Evolutionary conservation across 1,140 invertebrate genomes (phyloP).

Genomic region (Formica exsecta): DNA sequence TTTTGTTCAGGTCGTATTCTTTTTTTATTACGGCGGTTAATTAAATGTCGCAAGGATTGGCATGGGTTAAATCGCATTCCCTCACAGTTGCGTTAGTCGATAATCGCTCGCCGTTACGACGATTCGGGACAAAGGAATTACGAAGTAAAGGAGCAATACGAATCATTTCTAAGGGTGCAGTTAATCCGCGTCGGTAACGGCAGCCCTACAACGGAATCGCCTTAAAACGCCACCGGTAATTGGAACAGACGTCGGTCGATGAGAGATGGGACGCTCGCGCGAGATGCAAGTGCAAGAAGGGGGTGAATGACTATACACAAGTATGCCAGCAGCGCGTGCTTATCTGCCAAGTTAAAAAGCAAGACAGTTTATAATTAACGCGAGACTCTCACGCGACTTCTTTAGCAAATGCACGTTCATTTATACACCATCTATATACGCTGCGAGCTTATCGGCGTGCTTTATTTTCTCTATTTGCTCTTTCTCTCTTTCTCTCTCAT

Average conservation of each 20-base stretch:
- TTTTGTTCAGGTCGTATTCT: neutral
- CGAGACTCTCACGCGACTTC: slow-evolving; percentile 62
- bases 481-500: neutral
- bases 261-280: slow-evolving; percentile 59
- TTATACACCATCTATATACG: slow-evolving; percentile 49
- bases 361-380: slow-evolving; percentile 65
- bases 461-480: slow-evolving; percentile 54
- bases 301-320: slow-evolving; percentile 54
- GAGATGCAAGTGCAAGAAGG: slow-evolving; percentile 49
- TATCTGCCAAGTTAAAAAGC: slow-evolving; percentile 61
- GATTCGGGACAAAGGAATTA: slow-evolving; percentile 53
- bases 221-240: slow-evolving; percentile 71
- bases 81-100: slow-evolving; percentile 33
- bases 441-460: slow-evolving; percentile 45
- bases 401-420: slow-evolving; percentile 62
- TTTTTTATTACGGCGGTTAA: slow-evolving; percentile 38
- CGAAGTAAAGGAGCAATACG: slow-evolving; percentile 42
- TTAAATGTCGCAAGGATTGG: slow-evolving; percentile 46
- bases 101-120: slow-evolving; percentile 55
- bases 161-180: slow-evolving; percentile 78
- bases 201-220: slow-evolving; percentile 78
- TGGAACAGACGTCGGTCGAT: slow-evolving; percentile 62
- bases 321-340: slow-evolving; percentile 49
- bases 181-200: slow-evolving; percentile 83
- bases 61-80: slow-evolving; percentile 45